Base-by-base conservation (phyloP, 92 coral and sea anemone genomes). In the Parazoanthus swiftii region DNA sequence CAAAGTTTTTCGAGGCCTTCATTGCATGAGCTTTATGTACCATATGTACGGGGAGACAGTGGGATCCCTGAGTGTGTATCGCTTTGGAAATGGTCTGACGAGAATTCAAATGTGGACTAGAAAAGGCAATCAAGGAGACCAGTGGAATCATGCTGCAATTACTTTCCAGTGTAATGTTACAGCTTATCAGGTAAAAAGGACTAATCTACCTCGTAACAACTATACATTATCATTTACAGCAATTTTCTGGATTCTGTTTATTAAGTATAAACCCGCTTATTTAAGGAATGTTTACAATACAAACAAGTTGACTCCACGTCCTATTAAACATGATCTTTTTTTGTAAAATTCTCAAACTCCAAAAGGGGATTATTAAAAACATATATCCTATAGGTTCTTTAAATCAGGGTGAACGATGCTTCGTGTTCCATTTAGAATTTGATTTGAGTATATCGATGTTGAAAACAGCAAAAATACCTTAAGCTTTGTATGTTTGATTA, bases 11-110 rank as follows among this genome's bases (percentile, higher is more conserved):
- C 88, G 90, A 26, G 95, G 98, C 9, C 76, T 96, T 26, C 94
- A 94, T 82, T 97, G 99, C 88, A 91, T 97, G 92, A 92, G 92
- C 77, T 97, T 97, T 74, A 91, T 79, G 81, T 97, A 95, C 84
- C 92, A 95, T 71, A 97, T 97, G 99, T 88, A 86, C 79, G 99
- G 99, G 15, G 91, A 91, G 74, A 93, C 92, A 50, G 85, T 92
- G 18, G 95, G 98, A 13, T 89, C 97, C 7, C 85, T 97, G 50
- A 85, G 91, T 35, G 92, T 97, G 33, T 93, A 91, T 80, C 93
- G 92, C 39, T 87, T 93, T 79, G 98, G 98, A 56, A 94, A 95
- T 70, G 98, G 98, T 16, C 74, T 95, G 9, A 91, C 86, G 92
- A 90, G 59, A 79, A 78, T 85, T 77, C 83, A 81, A 71, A 65